Evolutionary conservation across 2,113 vertebrate species (phyloP).

Genomic region (Phoxinus phoxinus): DNA sequence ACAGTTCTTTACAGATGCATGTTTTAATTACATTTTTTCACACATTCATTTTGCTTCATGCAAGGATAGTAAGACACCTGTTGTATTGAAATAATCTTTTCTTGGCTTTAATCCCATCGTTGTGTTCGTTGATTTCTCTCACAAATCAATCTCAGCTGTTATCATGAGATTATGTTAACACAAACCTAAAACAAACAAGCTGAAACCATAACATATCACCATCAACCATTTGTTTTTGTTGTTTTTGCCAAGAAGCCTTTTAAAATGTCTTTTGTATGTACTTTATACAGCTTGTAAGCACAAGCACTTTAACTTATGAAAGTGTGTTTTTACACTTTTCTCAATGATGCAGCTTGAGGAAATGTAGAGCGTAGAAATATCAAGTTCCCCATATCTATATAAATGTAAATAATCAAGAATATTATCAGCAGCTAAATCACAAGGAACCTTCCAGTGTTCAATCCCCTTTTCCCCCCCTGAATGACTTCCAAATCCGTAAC

Average conservation of each 20-base stretch:
- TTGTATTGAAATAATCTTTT: not conserved
- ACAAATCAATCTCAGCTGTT: constrained; percentile 8
- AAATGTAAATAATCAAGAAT: not conserved
- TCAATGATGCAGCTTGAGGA: not conserved
- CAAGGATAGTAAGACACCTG: not conserved
- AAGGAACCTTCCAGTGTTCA: not conserved
- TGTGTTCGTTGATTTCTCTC: not conserved
- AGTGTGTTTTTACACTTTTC: not conserved
- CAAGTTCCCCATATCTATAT: not conserved
- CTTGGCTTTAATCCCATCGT: not conserved
- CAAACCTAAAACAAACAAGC: constrained; percentile 10
- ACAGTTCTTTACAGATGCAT: not conserved
- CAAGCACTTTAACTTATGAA: not conserved
- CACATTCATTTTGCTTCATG: not conserved
- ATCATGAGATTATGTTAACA: not conserved
- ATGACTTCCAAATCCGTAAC: not conserved
- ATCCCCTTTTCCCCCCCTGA: not conserved
- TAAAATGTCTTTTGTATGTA: not conserved
- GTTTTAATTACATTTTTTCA: not conserved
- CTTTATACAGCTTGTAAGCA: not conserved
- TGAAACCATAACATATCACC: not conserved
- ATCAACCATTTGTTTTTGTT: not conserved
- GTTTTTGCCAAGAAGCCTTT: not conserved
- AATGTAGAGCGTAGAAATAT: not conserved
- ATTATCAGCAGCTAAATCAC: not conserved